Evolutionary conservation across 1,140 invertebrate species (phyloP), one percentile per base, ranked within the genome.

Genomic region (Cephus cinctus): DNA sequence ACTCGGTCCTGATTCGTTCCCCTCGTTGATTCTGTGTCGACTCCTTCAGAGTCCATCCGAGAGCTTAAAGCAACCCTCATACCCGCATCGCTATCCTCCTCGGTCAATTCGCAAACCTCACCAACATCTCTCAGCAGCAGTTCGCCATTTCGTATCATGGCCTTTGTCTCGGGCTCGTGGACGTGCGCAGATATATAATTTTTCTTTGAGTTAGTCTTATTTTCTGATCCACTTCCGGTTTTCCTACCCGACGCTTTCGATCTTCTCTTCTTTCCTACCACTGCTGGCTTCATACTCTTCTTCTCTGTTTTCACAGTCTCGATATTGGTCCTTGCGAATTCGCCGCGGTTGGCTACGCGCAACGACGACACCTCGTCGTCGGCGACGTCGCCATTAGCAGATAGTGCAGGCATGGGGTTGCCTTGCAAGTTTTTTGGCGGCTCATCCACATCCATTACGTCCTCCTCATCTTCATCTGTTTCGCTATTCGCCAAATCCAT

Each of bases 341-440:
- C 58, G 38, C 68, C 58, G 59, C 51, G 66, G 59, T 45, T 67
- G 65, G 65, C 46, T 45, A 52, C 32, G 43, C 63, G 57, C 43
- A 57, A 60, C 48, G 54, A 70, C 47, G 47, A 52, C 46, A 57
- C 34, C 3, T 25, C 25, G 41, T 69, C 60, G 59, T 63, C 59
- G 40, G 50, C 64, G n/a, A n/a, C n/a, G 47, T 51, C 54, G 61
- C 61, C 59, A 71, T 73, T 74, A 79, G 56, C 68, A 77, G 75
- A 79, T 78, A 78, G 76, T 75, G 75, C 78, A 79, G 68, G 76
- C 64, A 77, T 77, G 77, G 77, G 78, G 77, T 78, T 78, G 77
- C 76, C 63, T 70, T 76, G 61, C 77, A 73, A 77, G 77, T 79
- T 79, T 79, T 79, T 79, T 79, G 76, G 56, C 63, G 64, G 64